phyloP scores from a whole-genome alignment of 1,140 invertebrate species.

The Ooceraea biroi region DNA sequence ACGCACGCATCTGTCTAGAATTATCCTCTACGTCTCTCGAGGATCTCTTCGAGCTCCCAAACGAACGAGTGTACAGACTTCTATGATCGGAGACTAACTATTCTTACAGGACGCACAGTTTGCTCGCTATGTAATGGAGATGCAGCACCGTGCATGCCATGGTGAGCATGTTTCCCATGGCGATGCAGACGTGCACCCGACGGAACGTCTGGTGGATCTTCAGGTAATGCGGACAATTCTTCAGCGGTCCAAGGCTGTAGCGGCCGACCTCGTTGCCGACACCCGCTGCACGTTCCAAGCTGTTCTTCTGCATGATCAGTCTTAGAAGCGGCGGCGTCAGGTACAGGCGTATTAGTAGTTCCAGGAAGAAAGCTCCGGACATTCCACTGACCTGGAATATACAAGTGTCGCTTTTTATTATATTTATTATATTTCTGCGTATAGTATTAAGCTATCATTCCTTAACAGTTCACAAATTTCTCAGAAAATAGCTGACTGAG shows the following conservation, averaged over 20 bases:
- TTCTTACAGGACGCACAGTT: conserved; percentile 84
- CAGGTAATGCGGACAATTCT: conserved; percentile 90
- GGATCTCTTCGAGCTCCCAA: background rate
- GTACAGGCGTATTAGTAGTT: conserved; percentile 90
- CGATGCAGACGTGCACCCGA: conserved; percentile 89
- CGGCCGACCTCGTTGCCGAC: conserved; percentile 91
- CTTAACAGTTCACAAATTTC: too few relatives aligned
- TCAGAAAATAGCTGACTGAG: too few relatives aligned
- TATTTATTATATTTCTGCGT: too few relatives aligned
- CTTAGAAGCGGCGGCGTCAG: conserved; percentile 89
- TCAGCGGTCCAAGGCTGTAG: conserved; percentile 88
- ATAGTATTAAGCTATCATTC: too few relatives aligned
- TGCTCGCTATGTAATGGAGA: conserved; percentile 89
- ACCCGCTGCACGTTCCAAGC: conserved; percentile 90
- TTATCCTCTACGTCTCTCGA: background rate
- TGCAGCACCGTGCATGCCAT: conserved; percentile 91
- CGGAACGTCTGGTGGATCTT: conserved; percentile 90
- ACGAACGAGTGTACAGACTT: background rate
- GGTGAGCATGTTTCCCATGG: conserved; percentile 91
- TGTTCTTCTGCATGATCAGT: conserved; percentile 89
- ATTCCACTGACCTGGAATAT: conserved; percentile 90
- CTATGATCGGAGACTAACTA: background rate
- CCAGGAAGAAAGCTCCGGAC: conserved; percentile 89
- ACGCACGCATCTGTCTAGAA: background rate
- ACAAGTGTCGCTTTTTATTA: background rate